phyloP scores from a whole-genome alignment of 2,888 invertebrate species.

The Margaritifera margaritifera region DNA sequence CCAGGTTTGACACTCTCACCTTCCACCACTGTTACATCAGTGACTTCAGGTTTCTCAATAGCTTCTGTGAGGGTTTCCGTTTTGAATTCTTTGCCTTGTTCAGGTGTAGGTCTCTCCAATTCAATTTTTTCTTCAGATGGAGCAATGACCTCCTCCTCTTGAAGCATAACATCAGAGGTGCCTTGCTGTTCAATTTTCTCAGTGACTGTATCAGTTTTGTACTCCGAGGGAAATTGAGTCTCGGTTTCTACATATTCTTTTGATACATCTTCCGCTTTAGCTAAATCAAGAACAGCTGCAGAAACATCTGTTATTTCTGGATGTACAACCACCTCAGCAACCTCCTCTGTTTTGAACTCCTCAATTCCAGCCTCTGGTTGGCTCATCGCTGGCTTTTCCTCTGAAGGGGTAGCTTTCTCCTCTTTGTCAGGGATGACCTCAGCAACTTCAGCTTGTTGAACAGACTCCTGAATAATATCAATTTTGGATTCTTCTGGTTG shows the following conservation, averaged over 20 bases:
- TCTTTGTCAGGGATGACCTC: constrained; percentile 18
- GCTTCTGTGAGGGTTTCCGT: constrained; percentile 31
- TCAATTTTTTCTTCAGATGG: constrained; percentile 29
- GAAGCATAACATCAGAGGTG: constrained; percentile 23
- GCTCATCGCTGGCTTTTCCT: neutral
- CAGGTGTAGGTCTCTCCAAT: constrained; percentile 18
- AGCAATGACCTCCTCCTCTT: constrained; percentile 20
- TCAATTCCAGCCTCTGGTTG: constrained; percentile 21
- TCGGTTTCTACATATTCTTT: constrained; percentile 17
- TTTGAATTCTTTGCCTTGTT: constrained; percentile 31
- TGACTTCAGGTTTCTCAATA: constrained; percentile 33
- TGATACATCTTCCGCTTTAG: constrained; percentile 12
- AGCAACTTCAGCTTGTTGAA: constrained; percentile 21
- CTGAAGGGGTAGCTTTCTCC: constrained; percentile 1
- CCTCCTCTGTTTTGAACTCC: constrained; percentile 19
- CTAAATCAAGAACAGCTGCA: constrained; percentile 18
- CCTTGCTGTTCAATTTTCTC: constrained; percentile 26
- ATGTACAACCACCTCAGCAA: constrained; percentile 16
- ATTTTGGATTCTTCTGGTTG: constrained; percentile 31
- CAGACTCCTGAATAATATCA: constrained; percentile 21
- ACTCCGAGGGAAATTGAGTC: constrained; percentile 24
- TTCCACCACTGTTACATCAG: constrained; percentile 34
- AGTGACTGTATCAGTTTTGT: constrained; percentile 22
- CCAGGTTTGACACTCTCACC: constrained; percentile 20
- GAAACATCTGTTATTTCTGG: constrained; percentile 16